Conservation (phyloP, 2,797 vertebrate genomes). For the Lycodopsis pacificus region DNA sequence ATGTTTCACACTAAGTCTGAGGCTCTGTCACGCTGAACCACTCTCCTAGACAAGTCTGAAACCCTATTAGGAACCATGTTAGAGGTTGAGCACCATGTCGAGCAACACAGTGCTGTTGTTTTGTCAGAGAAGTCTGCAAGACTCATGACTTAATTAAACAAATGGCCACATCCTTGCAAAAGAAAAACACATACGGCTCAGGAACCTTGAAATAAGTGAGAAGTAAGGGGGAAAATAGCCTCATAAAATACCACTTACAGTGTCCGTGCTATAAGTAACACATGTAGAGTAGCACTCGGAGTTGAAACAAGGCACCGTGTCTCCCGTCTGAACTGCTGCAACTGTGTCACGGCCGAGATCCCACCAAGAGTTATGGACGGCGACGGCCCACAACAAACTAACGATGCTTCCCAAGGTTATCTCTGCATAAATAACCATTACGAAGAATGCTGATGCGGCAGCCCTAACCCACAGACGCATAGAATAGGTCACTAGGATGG, state of each 20-base stretch:
- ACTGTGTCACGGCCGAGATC: constrained; percentile 58
- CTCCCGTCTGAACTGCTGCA: constrained; percentile 51
- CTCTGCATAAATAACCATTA: constrained; percentile 76
- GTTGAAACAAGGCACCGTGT: constrained; percentile 48
- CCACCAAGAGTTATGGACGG: constrained; percentile 63
- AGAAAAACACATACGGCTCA: constrained; percentile 11
- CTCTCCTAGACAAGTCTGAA: constrained; percentile 60
- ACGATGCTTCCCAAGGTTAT: constrained; percentile 79
- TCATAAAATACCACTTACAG: constrained; percentile 46
- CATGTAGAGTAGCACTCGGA: constrained; percentile 29
- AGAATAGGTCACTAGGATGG: constrained; percentile 41
- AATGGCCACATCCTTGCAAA: constrained; percentile 33
- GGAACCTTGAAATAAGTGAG: constrained; percentile 22
- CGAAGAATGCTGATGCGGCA: constrained; percentile 66
- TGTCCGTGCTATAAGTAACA: constrained; percentile 31
- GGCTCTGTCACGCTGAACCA: constrained; percentile 64
- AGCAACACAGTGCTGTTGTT: constrained; percentile 55
- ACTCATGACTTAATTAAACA: constrained; percentile 52
- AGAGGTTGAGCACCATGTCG: constrained; percentile 49
- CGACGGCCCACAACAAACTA: constrained; percentile 76
- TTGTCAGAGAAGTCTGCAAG: constrained; percentile 32
- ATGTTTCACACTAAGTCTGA: constrained; percentile 59
- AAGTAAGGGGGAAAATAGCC: constrained; percentile 31
- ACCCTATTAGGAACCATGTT: constrained; percentile 69
- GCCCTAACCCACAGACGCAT: constrained; percentile 49